These are phyloP conservation scores for Euclidia mi DNA, from an alignment of 2,888 invertebrate genomes.

Conservation along the genomic window DNA sequence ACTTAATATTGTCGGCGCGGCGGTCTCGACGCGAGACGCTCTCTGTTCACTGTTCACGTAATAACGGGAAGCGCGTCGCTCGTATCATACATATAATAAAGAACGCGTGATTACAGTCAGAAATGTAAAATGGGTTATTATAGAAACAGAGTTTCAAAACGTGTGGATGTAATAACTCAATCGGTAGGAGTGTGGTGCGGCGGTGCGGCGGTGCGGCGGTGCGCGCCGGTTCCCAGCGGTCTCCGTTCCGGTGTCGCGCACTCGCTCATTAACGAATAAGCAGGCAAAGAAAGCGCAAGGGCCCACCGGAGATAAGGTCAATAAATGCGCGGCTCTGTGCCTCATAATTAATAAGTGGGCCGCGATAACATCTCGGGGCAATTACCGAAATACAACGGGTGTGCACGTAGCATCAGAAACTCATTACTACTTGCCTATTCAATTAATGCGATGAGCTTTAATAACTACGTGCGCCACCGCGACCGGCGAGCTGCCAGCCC, in stretches of 20 bases:
- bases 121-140: slow-evolving; percentile 46
- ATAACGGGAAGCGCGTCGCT: slow-evolving; percentile 18
- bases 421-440: slow-evolving; percentile 70
- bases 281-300: slow-evolving; percentile 77
- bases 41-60: slow-evolving; percentile 3
- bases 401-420: slow-evolving; percentile 67
- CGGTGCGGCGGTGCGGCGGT: slow-evolving; percentile 26
- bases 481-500: background rate
- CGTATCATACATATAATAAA: slow-evolving; percentile 38
- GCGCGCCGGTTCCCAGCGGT: slow-evolving; percentile 66
- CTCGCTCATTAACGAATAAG: slow-evolving; percentile 78
- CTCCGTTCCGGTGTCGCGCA: slow-evolving; percentile 76
- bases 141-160: slow-evolving; percentile 44
- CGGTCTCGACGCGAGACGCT: slow-evolving; percentile 6
- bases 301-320: slow-evolving; percentile 87
- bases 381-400: slow-evolving; percentile 78
- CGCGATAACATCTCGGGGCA: slow-evolving; percentile 77
- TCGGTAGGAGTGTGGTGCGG: slow-evolving; percentile 42
- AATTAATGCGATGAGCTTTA: slow-evolving; percentile 68
- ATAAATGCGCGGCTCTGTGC: slow-evolving; percentile 82
- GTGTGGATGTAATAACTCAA: slow-evolving; percentile 50
- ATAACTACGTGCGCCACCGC: slow-evolving; percentile 38
- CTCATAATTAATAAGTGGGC: slow-evolving; percentile 83
- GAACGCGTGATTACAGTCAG: slow-evolving; percentile 56
- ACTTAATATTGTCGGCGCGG: slow-evolving; percentile 16